phyloP scores from a whole-genome alignment of 2,113 vertebrate species.

The Chloebia gouldiae region DNA sequence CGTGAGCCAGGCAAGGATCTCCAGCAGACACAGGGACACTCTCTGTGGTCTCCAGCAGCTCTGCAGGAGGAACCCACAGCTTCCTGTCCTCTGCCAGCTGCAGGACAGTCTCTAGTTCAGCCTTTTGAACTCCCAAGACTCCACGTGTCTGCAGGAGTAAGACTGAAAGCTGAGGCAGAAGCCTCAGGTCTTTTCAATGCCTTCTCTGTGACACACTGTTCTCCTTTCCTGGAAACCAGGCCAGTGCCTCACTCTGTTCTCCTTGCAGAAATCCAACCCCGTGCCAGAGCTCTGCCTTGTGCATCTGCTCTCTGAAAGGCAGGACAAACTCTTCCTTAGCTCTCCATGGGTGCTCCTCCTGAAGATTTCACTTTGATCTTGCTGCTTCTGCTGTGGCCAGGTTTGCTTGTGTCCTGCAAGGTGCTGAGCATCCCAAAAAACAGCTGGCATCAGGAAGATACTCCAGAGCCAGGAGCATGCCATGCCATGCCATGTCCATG shows the following conservation, averaged over 20 bases:
- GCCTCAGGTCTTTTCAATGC: slow-evolving; percentile 32
- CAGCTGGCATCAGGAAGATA: background rate
- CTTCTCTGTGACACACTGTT: slow-evolving; percentile 59
- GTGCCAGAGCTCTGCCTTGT: background rate
- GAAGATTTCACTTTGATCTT: background rate
- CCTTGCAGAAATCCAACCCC: background rate
- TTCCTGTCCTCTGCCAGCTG: background rate
- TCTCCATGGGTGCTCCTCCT: background rate
- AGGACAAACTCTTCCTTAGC: background rate
- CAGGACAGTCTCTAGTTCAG: background rate
- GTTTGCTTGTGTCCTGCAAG: background rate
- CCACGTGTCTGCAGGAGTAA: slow-evolving; percentile 1
- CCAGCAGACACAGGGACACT: background rate
- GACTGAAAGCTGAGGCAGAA: slow-evolving; percentile 31
- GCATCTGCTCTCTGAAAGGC: background rate
- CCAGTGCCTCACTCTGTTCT: slow-evolving; percentile 29
- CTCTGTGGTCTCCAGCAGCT: background rate
- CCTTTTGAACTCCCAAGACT: slow-evolving; percentile 16
- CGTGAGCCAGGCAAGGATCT: background rate
- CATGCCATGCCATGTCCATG: background rate
- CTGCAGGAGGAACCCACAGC: background rate
- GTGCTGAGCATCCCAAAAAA: background rate
- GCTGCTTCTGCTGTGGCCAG: background rate
- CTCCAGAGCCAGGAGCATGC: background rate
- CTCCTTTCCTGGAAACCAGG: slow-evolving; percentile 65